Base-by-base conservation (phyloP, 2,113 vertebrate species). In the Salvelinus namaycush region DNA sequence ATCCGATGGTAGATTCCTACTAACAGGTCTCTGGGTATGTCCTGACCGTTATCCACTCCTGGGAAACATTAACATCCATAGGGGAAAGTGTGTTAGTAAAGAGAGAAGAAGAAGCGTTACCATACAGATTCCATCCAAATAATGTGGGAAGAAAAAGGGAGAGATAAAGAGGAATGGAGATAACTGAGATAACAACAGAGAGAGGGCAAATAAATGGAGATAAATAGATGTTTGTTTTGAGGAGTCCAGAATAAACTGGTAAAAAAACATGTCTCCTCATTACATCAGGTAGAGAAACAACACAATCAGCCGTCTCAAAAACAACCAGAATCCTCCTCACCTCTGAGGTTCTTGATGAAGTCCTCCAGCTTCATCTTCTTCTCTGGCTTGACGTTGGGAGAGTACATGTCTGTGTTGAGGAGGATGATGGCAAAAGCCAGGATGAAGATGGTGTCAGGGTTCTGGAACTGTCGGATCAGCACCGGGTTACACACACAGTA, bases 351-450 rank as follows among this genome's bases (percentile, higher is more conserved):
- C 91, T 98, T 98, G 91, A 99, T 96, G 89, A 98, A 99, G 89
- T 99, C 97, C 70, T 99, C 97, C 4, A 98, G 91, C 82, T 98
- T 98, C 97, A 99, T 98, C 88, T 99, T 99, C 87, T 97, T 93
- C 92, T 99, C 97, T 0, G 96, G 90, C 89, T 99, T 99, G 79
- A 99, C 96, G 24, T 95, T 99, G 81, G 97, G 97, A 86, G 97
- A 99, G 93, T 99, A 99, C 97, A 99, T 99, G 78, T 99, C 97
- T 0, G 97, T 99, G 92, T 99, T 99, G 86, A 99, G 97, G 48
- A 98, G 96, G 89, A 99, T 98, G 89, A 98, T 97, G 84, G 97
- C 97, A 34, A 99, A 99, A 78, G 97, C 97, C 91, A 99, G 88
- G 89, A 99, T 98, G 93, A 99, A 99, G 93, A 99, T 98, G 87